Base-by-base conservation (phyloP, 2,113 vertebrate genomes). In the Archilochus colubris region DNA sequence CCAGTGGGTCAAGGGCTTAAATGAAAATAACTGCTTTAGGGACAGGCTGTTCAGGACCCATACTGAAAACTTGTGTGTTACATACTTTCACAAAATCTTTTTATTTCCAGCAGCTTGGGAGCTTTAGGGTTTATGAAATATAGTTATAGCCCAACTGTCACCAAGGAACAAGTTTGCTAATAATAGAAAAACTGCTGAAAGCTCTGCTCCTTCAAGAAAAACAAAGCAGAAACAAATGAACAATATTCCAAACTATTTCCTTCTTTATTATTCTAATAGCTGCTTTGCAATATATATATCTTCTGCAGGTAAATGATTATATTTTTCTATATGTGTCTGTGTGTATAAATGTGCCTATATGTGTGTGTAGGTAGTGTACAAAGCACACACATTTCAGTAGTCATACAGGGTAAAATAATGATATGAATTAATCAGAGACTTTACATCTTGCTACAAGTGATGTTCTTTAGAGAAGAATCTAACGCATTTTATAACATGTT, bases 21-120 rank as follows among this genome's bases (percentile, higher is more conserved):
- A 96, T 95, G 96, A 95, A 97, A 98, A 97, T 97, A 98, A 98
- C 96, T 97, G 88, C 97, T 98, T 98, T 98, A 98, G 97, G 96
- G 97, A 97, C 95, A 95, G 94, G 85, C 86, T 96, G 84, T 94
- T 97, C 94, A 95, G 91, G 95, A 95, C 93, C 96, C 86, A 94
- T 96, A 97, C 44, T 96, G 95, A 97, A 97, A 97, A 97, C 77
- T 78, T 88, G 67, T 77, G 91, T 94, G 96, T 96, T 72, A 5
- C 97, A 96, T 97, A 97, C 97, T 98, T 97, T 96, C 87, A 97
- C 93, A 97, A 98, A 98, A 98, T 97, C 97, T 96, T 97, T 97
- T 98, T 97, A 97, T 97, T 98, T 97, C 89, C 91, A 86, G 96
- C 89, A 97, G 95, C 94, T 86, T 96, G 96, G 95, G 96, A 97